Base-by-base conservation (phyloP, 2,797 vertebrate genomes). In the Euphonia xanthogaster region DNA sequence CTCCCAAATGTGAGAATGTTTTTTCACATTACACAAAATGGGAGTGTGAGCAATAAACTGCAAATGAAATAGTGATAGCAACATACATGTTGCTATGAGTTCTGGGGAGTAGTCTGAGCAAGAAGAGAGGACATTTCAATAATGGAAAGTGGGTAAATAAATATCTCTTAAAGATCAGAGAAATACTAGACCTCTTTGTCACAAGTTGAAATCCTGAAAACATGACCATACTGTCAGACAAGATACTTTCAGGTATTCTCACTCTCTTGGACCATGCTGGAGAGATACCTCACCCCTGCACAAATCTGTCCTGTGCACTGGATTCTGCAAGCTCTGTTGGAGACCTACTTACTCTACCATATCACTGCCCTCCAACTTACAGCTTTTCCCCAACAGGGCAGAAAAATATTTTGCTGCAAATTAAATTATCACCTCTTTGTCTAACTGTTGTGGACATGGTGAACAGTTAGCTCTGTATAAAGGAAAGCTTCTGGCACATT, bases 1-100 rank as follows among this genome's bases (percentile, higher is more conserved):
- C 33, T 94, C 78, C 51, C 57, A 91, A 90, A 91, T 50, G 37
- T 67, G 70, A 78, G 39, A 86, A 57, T 23, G 42, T 89, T 65
- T 89, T 88, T 79, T 77, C 48, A 50, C 53, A 77, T 82, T 76
- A 48, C 55, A 19, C 5, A 15, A 91, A 72, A 66, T 8, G 22
- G 4, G 27, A 94, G 86, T 88, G 65, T 71, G 53, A 74, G 67
- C 45, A 76, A 83, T 39, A 78, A 90, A 54, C 14, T 39, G 62
- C 50, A 76, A 89, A 16, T 73, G 35, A 93, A 67, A 63, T 9
- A 60, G 11, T 55, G 22, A 72, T 47, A 60, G n/a, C 33, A 62
- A 58, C 28, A 31, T 10, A 45, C 1, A 1, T 27, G 18, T 42
- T 53, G 18, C 22, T 55, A 14, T n/a, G 50, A 57, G 16, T 66